These are phyloP conservation scores for Oxyura jamaicensis DNA, from an alignment of 2,113 vertebrate genomes.

Conservation along the genomic window DNA sequence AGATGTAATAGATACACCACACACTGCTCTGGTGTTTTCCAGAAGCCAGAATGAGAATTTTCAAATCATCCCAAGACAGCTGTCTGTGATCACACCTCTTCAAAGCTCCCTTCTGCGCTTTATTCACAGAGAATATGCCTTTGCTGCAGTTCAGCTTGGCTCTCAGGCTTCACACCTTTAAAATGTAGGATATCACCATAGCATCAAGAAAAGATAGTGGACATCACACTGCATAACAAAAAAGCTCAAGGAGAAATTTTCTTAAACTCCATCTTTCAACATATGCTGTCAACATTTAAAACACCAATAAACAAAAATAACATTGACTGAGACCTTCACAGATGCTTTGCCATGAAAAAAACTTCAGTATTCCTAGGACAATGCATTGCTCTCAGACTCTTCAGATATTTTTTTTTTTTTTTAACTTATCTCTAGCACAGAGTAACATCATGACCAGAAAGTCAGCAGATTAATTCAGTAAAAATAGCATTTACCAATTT, in stretches of 20 bases:
- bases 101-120: background rate
- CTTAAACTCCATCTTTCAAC: background rate
- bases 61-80: background rate
- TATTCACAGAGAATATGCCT: background rate
- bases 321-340: background rate
- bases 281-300: background rate
- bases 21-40: background rate
- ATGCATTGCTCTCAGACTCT: background rate
- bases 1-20: background rate
- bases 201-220: background rate
- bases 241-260: background rate
- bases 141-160: background rate
- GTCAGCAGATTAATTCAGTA: background rate
- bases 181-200: background rate
- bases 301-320: background rate
- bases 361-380: background rate
- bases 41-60: background rate
- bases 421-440: background rate
- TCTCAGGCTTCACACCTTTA: background rate
- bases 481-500: background rate
- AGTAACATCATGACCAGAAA: background rate
- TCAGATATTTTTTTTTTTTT: background rate
- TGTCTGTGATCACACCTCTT: background rate
- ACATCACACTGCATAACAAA: background rate
- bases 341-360: background rate